phyloP scores from a whole-genome alignment of 1,140 invertebrate species.

The honey bee (Apis mellifera) region Amel_HAv3.1 CM009937.2:589501-590000 shows the following conservation, averaged over 20 bases:
- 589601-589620: neutral
- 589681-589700: neutral
- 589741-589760: neutral
- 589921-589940: too few relatives aligned
- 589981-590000: too few relatives aligned
- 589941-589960: too few relatives aligned
- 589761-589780: neutral
- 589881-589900: neutral
- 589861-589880: neutral
- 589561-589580: neutral
- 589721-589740: neutral
- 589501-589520: too few relatives aligned
- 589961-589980: too few relatives aligned
- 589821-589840: neutral
- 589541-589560: too few relatives aligned
- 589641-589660: neutral
- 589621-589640: slow-evolving; percentile 8
- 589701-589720: slow-evolving; percentile 7
- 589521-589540: too few relatives aligned
- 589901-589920: too few relatives aligned
- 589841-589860: neutral
- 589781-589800: neutral
- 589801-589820: neutral
- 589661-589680: neutral
- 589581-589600: neutral